Percentiles rank a stretch among this genome's conserved stretches.
Conservation (phyloP, 2,797 vertebrate species). For the Erethizon dorsatum region DNA sequence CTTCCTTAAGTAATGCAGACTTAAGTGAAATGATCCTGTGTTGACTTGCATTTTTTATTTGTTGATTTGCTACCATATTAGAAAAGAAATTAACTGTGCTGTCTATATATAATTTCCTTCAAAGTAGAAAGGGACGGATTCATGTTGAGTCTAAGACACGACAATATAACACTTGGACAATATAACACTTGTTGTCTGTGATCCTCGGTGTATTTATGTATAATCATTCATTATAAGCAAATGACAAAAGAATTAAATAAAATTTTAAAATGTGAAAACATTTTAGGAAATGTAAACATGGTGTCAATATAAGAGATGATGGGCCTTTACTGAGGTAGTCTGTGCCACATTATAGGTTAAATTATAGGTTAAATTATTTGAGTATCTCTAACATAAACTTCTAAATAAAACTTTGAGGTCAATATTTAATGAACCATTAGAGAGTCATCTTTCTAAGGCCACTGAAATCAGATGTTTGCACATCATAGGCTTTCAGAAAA, state of each 20-base stretch:
- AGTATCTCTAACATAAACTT: background rate
- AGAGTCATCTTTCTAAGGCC: background rate
- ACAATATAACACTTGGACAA: slow-evolving; percentile 2
- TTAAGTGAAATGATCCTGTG: background rate
- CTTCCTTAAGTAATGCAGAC: background rate
- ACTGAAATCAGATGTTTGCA: background rate
- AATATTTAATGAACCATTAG: background rate
- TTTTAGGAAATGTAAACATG: slow-evolving; percentile 54
- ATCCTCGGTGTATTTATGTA: background rate
- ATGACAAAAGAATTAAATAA: slow-evolving; percentile 32
- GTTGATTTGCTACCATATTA: background rate
- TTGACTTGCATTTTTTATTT: background rate
- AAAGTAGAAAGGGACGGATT: background rate
- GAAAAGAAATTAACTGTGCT: background rate
- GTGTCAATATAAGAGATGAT: background rate
- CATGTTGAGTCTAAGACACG: background rate
- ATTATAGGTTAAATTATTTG: slow-evolving; percentile 13
- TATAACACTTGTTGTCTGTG: slow-evolving; percentile 47
- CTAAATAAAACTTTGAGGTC: background rate
- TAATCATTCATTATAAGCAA: slow-evolving; percentile 21
- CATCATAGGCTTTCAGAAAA: background rate
- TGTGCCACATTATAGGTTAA: background rate
- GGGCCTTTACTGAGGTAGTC: background rate
- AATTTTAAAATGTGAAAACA: slow-evolving; percentile 3
- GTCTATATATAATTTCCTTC: background rate